phyloP scores from a whole-genome alignment of 2,113 vertebrate species.

The Tychaedon coryphoeus region DNA sequence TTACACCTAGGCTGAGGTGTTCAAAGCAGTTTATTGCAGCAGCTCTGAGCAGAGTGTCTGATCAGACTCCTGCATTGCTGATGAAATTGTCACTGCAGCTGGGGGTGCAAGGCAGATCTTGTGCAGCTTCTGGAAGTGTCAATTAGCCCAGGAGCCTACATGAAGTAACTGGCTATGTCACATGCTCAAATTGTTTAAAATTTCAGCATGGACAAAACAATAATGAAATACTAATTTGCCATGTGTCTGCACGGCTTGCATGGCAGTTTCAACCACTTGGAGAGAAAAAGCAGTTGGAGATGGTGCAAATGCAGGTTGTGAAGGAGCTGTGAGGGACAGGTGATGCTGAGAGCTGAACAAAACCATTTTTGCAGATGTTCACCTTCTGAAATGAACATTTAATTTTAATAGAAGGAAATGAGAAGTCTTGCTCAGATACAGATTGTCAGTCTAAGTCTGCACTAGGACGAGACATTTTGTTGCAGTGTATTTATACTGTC shows the following conservation, averaged over 20 bases:
- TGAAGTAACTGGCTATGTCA: background rate
- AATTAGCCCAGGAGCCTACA: background rate
- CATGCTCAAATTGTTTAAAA: background rate
- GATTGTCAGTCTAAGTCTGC: background rate
- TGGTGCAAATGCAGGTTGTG: background rate
- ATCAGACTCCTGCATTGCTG: fast-evolving
- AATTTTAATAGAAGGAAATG: background rate
- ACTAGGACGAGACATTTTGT: background rate
- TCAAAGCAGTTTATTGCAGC: background rate
- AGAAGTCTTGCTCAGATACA: background rate
- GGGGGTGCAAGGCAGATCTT: background rate
- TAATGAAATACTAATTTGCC: background rate
- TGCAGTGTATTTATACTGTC: background rate
- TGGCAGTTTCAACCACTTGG: background rate
- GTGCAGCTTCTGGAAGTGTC: background rate
- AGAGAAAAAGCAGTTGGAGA: background rate
- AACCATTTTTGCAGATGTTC: background rate
- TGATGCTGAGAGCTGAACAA: background rate
- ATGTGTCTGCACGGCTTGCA: background rate
- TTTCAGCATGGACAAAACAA: background rate
- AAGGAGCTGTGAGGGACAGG: background rate
- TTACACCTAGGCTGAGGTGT: background rate
- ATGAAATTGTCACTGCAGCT: background rate
- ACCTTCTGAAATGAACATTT: background rate
- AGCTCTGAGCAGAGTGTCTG: background rate